Conservation (phyloP, 2,797 vertebrate species). For the Anguilla pacifica region DNA sequence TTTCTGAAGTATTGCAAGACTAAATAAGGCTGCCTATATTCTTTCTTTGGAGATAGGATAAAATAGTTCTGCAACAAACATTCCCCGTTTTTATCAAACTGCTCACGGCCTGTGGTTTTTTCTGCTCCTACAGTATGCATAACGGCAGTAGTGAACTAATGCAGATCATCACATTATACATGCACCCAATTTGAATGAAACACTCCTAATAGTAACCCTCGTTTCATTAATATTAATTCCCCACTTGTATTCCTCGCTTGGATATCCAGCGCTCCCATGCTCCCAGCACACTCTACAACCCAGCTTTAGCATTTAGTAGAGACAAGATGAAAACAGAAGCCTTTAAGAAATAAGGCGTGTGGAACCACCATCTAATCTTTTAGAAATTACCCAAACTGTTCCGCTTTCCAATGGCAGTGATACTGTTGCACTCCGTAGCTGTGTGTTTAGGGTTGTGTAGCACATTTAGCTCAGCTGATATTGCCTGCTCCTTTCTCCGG, state of each 20-base stretch:
- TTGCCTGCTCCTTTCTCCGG: no score
- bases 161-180: conserved; percentile 4
- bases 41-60: not conserved
- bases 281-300: not conserved
- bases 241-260: not conserved
- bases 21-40: not conserved
- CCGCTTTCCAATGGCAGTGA: no score
- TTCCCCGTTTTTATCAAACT: not conserved
- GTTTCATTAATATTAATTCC: conserved; percentile 7
- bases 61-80: not conserved
- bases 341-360: no score
- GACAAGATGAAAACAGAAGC: no score
- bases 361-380: no score
- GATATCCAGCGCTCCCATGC: not conserved
- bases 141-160: not conserved
- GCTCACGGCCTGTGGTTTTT: not conserved
- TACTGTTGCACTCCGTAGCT: no score
- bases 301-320: no score
- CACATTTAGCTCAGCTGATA: no score
- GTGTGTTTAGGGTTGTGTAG: no score
- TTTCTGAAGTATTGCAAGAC: not conserved
- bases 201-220: not conserved
- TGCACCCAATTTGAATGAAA: not conserved
- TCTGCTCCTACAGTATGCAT: not conserved
- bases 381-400: no score